Conservation (phyloP, 2,888 invertebrate genomes). For the Leptothorax acervorum region DNA sequence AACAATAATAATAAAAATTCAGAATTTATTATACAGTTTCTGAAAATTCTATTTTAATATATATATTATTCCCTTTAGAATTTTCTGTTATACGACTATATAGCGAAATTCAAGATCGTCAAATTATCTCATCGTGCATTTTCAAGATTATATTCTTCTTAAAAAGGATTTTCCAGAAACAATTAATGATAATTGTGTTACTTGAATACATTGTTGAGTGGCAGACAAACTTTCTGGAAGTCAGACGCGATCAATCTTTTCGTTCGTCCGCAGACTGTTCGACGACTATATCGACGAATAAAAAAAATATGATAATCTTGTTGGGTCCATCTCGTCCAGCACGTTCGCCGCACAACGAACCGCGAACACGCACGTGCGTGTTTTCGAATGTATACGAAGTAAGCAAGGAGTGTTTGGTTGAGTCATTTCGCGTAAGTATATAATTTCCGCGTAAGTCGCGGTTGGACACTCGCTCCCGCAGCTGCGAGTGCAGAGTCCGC, state of each 20-base stretch:
- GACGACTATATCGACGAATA: neutral
- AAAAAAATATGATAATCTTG: conserved; percentile 24
- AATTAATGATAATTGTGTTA: neutral
- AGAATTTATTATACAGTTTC: neutral
- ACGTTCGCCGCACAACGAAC: conserved; percentile 55
- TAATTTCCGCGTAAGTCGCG: conserved; percentile 48
- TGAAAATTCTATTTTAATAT: neutral
- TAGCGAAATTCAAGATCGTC: neutral
- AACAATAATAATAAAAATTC: neutral
- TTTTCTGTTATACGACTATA: neutral
- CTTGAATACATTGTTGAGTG: neutral
- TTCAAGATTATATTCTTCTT: neutral
- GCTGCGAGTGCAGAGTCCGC: conserved; percentile 74
- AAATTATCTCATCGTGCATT: neutral
- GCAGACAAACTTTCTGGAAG: neutral
- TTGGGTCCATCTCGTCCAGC: conserved; percentile 54
- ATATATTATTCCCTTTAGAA: neutral
- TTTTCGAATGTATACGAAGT: conserved; percentile 55
- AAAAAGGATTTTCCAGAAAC: neutral
- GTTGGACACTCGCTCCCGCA: conserved; percentile 55
- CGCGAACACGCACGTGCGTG: conserved; percentile 69
- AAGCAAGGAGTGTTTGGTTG: conserved; percentile 55
- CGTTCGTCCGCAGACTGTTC: conserved; percentile 2
- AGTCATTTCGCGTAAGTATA: conserved; percentile 67
- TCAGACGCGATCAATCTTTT: conserved; percentile 36